Percentiles rank a stretch among this genome's conserved stretches.
Conservation (phyloP, 2,888 invertebrate genomes). For the Drosophila maculinotata region DNA sequence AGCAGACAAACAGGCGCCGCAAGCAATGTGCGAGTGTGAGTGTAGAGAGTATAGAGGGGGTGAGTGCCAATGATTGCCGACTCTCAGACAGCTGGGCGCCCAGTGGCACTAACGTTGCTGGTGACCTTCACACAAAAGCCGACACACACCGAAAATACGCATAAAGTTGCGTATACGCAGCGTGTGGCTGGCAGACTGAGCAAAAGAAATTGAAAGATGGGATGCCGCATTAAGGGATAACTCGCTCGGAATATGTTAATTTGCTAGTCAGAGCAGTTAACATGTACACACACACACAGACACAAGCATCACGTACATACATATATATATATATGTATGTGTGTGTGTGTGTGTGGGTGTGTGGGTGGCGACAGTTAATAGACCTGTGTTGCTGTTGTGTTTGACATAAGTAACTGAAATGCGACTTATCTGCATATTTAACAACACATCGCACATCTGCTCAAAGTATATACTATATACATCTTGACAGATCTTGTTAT, state of each 20-base stretch:
- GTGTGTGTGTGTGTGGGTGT: slow-evolving; percentile 1
- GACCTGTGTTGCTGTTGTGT: slow-evolving; percentile 13
- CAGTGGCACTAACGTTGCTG: slow-evolving; percentile 18
- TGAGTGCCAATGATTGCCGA: slow-evolving; percentile 11
- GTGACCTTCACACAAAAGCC: slow-evolving; percentile 48
- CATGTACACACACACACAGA: too few species aligned
- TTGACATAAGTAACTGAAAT: slow-evolving; percentile 24
- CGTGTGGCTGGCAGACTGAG: slow-evolving; percentile 29
- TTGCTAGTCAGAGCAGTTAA: slow-evolving; percentile 49
- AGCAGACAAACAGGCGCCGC: slow-evolving; percentile 56
- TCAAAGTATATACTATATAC: neutral
- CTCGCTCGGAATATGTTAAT: slow-evolving; percentile 72
- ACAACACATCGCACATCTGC: slow-evolving; percentile 21
- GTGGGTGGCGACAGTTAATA: slow-evolving; percentile 29
- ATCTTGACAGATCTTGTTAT: slow-evolving; percentile 29
- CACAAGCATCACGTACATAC: too few species aligned
- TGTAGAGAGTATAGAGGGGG: neutral
- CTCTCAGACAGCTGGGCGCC: slow-evolving; percentile 55
- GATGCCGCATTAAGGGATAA: slow-evolving; percentile 67
- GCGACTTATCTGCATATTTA: slow-evolving; percentile 43
- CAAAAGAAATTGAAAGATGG: slow-evolving; percentile 47
- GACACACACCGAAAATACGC: slow-evolving; percentile 13
- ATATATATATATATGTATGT: neutral
- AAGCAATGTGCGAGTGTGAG: neutral
- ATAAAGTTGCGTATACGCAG: slow-evolving; percentile 52